These are phyloP conservation scores for Suncus etruscus DNA, from an alignment of 2,113 vertebrate species.

Conservation along the genomic window DNA sequence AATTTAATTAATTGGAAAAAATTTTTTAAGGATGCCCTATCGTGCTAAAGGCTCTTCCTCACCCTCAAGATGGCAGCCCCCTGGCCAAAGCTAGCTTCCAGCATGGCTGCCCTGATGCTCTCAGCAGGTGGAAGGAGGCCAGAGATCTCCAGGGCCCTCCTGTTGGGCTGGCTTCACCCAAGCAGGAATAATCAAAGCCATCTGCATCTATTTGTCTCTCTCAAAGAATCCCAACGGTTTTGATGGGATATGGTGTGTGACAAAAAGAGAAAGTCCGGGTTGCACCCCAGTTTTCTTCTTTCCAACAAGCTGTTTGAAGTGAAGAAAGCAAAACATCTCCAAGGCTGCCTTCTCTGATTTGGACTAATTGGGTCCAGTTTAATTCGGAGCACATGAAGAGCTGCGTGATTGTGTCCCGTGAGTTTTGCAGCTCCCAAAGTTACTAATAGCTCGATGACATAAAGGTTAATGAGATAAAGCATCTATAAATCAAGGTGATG, in stretches of 20 bases:
- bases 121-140: neutral
- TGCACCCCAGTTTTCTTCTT: neutral
- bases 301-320: slow-evolving; percentile 18
- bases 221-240: slow-evolving; percentile 12
- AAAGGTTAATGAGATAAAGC: slow-evolving; percentile 45
- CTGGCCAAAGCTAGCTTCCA: too few species aligned
- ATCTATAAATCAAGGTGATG: neutral
- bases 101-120: neutral
- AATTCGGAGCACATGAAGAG: slow-evolving; percentile 50
- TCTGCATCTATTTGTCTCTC: neutral
- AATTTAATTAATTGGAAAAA: too few species aligned
- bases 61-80: too few species aligned
- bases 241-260: neutral
- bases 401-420: slow-evolving; percentile 45
- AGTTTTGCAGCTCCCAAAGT: neutral
- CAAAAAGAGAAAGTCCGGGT: slow-evolving; percentile 11
- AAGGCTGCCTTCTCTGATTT: too few species aligned
- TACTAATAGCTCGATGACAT: slow-evolving; percentile 64
- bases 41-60: too few species aligned
- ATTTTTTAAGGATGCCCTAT: too few species aligned
- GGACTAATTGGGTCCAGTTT: neutral
- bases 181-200: neutral
- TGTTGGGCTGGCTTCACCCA: neutral
- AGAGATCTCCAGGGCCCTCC: neutral
- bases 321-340: neutral